Evolutionary conservation across 2,113 vertebrate species (phyloP).

Genomic region (Cavia porcellus): DNA sequence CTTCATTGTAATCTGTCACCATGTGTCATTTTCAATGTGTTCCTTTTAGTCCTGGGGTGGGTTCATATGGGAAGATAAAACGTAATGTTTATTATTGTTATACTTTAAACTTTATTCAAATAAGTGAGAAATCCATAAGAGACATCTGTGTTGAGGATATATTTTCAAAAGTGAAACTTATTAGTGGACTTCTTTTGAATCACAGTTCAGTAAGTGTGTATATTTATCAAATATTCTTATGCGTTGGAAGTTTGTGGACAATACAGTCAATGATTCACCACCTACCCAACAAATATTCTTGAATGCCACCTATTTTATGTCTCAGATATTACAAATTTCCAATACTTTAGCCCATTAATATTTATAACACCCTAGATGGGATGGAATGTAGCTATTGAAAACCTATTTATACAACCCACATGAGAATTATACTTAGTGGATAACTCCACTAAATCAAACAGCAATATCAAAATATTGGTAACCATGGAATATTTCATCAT

Average conservation of each 20-base stretch:
- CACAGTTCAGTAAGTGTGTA: background rate
- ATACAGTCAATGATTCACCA: background rate
- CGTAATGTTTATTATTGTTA: constrained; percentile 71
- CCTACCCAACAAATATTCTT: background rate
- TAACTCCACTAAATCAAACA: background rate
- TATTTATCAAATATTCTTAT: background rate
- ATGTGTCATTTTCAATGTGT: constrained; percentile 69
- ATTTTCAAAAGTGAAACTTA: constrained; percentile 44
- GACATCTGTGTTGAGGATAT: background rate
- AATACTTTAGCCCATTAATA: background rate
- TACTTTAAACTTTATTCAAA: constrained; percentile 46
- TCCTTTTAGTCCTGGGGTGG: constrained; percentile 47
- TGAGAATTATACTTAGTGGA: background rate
- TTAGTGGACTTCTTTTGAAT: background rate
- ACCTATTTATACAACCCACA: background rate
- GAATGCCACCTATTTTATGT: background rate
- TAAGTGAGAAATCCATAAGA: background rate
- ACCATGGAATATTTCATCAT: background rate
- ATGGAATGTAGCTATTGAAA: background rate
- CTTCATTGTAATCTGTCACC: constrained; percentile 74
- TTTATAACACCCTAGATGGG: background rate
- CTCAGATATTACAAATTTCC: background rate
- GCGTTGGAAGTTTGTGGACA: fast-evolving
- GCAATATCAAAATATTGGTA: background rate
- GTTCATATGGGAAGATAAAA: constrained; percentile 63